Percentiles rank a stretch among this genome's conserved stretches.
Evolutionary conservation across 2,888 invertebrate genomes (phyloP).

Genomic region (Amphipoea oculea): DNA sequence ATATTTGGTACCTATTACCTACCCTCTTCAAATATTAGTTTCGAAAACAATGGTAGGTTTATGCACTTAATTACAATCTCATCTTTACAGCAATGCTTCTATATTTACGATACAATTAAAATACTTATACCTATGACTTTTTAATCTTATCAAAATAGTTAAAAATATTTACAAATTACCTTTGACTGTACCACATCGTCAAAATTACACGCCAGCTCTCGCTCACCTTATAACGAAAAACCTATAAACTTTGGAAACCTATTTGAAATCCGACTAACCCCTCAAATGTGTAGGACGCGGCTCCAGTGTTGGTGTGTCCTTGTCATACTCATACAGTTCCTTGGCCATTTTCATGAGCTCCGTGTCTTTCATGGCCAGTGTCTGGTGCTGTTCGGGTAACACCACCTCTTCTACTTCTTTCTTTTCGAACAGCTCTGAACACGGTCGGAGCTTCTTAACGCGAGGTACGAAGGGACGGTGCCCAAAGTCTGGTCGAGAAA

Average conservation of each 20-base stretch:
- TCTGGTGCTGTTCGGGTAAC: conserved; percentile 61
- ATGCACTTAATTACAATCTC: background rate
- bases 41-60: background rate
- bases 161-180: background rate
- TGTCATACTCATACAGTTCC: conserved; percentile 81
- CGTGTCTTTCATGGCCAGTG: conserved; percentile 85
- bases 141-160: background rate
- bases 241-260: background rate
- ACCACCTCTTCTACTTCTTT: conserved; percentile 53
- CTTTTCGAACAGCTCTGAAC: conserved; percentile 60
- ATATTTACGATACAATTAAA: background rate
- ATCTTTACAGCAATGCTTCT: background rate
- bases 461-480: conserved; percentile 82
- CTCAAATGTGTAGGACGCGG: conserved; percentile 82
- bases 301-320: conserved; percentile 79
- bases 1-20: background rate
- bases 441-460: conserved; percentile 75
- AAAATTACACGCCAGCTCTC: background rate
- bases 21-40: background rate
- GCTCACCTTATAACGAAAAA: background rate
- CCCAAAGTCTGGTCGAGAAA: conserved; percentile 78
- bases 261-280: conserved; percentile 71
- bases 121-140: background rate
- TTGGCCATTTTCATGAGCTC: conserved; percentile 85
- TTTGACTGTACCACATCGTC: background rate